Evolutionary conservation across 92 coral and sea anemone species (phyloP).

Genomic region (Ricordea florida): DNA sequence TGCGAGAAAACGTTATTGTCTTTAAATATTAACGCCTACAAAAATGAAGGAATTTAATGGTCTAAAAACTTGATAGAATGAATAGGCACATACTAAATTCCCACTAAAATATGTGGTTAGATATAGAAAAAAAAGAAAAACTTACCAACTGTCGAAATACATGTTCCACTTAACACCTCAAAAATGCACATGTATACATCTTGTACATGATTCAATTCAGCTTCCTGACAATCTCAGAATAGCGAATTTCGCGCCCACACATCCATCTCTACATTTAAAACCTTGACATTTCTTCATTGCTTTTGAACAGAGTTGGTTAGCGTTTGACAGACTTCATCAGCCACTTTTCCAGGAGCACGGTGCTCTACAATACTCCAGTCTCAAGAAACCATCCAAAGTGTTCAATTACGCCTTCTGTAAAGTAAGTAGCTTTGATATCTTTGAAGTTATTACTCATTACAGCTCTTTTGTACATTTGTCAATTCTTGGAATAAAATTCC

Average conservation of each 20-base stretch:
- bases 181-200: no score
- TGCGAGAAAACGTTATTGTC: no score
- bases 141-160: no score
- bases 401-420: constrained; percentile 72
- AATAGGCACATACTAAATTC: no score
- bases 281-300: not conserved
- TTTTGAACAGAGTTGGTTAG: constrained; percentile 63
- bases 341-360: constrained; percentile 81
- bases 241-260: not conserved
- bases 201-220: no score
- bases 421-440: constrained; percentile 7
- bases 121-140: no score
- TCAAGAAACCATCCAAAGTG: constrained; percentile 40
- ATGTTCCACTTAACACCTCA: no score
- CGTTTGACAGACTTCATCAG: constrained; percentile 68
- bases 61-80: no score
- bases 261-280: not conserved
- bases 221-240: no score
- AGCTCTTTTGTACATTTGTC: not conserved
- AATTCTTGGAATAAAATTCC: not conserved
- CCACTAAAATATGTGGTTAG: no score
- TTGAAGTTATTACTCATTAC: not conserved
- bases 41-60: no score
- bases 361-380: constrained; percentile 35
- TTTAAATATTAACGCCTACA: no score